Percentiles rank a stretch among this genome's conserved stretches.
Conservation (phyloP, 2,888 invertebrate genomes). For the Callimorpha dominula region DNA sequence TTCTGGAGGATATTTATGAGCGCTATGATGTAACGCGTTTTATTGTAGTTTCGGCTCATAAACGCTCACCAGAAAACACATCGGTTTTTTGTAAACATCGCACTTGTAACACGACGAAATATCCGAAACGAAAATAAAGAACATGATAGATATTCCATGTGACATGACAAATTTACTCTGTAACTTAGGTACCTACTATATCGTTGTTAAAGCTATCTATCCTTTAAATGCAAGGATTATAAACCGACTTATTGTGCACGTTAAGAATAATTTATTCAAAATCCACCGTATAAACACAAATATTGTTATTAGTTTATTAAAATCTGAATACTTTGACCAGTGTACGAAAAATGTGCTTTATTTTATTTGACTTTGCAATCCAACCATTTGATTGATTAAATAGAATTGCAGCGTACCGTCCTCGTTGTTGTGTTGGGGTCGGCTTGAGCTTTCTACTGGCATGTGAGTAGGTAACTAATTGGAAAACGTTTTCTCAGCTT, state of each 20-base stretch:
- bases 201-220: background rate
- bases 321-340: too few species aligned
- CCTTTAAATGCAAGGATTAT: background rate
- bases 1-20: background rate
- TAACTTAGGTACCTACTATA: background rate
- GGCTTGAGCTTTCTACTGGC: too few species aligned
- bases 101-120: background rate
- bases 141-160: background rate
- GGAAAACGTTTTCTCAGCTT: too few species aligned
- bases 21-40: background rate
- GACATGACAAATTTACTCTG: background rate
- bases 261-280: background rate
- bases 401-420: too few species aligned
- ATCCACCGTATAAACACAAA: too few species aligned
- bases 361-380: too few species aligned
- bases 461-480: too few species aligned
- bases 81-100: background rate
- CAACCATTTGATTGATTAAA: too few species aligned
- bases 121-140: background rate
- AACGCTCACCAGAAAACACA: background rate
- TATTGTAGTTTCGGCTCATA: background rate
- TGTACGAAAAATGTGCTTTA: too few species aligned
- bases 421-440: too few species aligned
- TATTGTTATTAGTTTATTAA: too few species aligned
- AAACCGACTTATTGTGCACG: background rate